Evolutionary conservation across 2,113 vertebrate species (phyloP), one percentile per base, ranked within the genome.

Genomic region (Xenopus tropicalis): DNA sequence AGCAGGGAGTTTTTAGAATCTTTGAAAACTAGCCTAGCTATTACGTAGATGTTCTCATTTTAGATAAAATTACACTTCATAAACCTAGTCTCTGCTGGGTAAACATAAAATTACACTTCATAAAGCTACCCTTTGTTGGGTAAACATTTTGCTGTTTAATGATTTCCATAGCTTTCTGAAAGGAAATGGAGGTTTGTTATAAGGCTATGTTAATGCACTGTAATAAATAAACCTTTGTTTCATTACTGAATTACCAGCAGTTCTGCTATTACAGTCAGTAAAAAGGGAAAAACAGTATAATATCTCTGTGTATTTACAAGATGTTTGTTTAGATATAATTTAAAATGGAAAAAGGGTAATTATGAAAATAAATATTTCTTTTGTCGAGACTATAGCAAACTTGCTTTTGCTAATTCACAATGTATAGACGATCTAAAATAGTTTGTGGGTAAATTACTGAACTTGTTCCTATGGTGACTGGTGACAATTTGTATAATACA

Each of bases 81-180:
- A 54, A 17, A 20, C 14, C 52, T 54, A 54, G 19, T 17, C 52
- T 54, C 52, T 4, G 19, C 17, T 54, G 52, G 52, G 19, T 54
- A 54, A 54, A 20, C 19, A n/a, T 54, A 17, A 20, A 54, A 54
- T 54, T 54, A 9, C 19, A 54, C 52, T 54, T 54, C 52, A 54
- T 54, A n/a, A 54, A 54, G 52, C 52, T 54, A 54, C 52, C 19
- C 52, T 54, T 54, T 54, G 52, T 54, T 54, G 52, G 52, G 52
- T 54, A n/a, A 54, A 54, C 52, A 54, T 54, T 54, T 54, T 54
- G 52, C 52, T 17, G 3, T 54, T 54, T 54, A 54, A 54, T 54
- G 52, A 54, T 54, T 54, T n/a, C 52, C 52, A 54, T 54, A n/a
- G 52, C 52, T n/a, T 54, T n/a, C 8, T n/a, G 19, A 54, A 17